Base-by-base conservation (phyloP, 1,140 invertebrate species). In the Psilanteris sp. region DNA sequence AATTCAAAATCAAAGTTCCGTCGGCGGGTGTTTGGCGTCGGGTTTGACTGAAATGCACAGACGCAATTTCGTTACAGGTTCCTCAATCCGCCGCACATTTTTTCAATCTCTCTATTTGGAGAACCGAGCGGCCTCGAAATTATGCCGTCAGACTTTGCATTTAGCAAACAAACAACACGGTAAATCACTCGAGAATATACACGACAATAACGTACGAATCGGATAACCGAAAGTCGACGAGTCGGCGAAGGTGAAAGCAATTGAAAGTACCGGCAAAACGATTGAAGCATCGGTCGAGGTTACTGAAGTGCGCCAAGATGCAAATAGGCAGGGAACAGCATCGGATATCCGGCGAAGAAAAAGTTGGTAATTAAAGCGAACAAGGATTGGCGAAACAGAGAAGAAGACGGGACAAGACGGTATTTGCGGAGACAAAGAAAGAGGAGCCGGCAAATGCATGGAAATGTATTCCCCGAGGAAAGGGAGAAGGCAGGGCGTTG, bases 401-500 rank as follows among this genome's bases (percentile, higher is more conserved):
- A 61, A 62, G 55, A 46, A 67, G 52, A 52, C 61, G 43, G 29
- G 57, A 39, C 43, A 54, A 66, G 76, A 54, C 26, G 57, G 54
- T 50, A 26, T 70, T 59, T 59, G 59, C 46, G 59, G 55, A 43
- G 70, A 70, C 64, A 78, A 74, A 74, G 70, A 74, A 78, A 78
- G 71, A 24, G 37, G 44, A 68, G 68, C 39, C 75, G 52, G 80
- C 81, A 86, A 87, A 87, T 87, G 82, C 84, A 87, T 87, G 86
- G 84, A 87, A 87, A 87, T 87, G 79, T 87, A 87, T 87, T 87
- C 85, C 78, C 76, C 36, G 70, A 75, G 66, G 74, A 37, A 13
- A 32, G 66, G 44, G 11, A 39, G 55, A 36, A 43, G 61, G 66
- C 68, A 59, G 75, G 76, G 79, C 77, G 79, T 74, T 79, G 79